Base-by-base conservation (phyloP, 2,797 vertebrate genomes). In the Chelidonichthys spinosus region DNA sequence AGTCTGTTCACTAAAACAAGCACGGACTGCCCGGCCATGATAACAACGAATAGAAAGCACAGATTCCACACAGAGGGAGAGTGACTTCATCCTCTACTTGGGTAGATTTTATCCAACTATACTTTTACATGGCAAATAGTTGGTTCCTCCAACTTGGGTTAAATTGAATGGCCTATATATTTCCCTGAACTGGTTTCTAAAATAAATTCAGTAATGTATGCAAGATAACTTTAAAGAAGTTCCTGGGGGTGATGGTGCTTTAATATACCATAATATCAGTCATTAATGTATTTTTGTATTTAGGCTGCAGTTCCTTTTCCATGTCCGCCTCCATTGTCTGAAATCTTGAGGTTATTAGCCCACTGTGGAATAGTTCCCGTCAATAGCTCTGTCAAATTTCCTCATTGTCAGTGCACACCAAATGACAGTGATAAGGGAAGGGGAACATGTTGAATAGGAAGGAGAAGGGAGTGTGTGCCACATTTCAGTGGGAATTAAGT, bases 401-500 rank as follows among this genome's bases (percentile, higher is more conserved):
- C 53, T 72, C 77, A 78, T 87, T 84, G 80, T 90, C 84, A 79
- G 46, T 67, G 77, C 77, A 62, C 69, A 74, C 69, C 77, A 88
- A 89, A 90, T 89, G 79, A 79, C 74, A 80, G 82, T 70, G 73
- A 87, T 83, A 85, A 88, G 76, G 70, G 44, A 53, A 64, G 64
- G 69, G 14, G 62, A 67, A 76, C 60, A 69, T 10, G 65, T 36
- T 54, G 68, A 39, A 49, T n/a, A 33, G 58, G 60, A 86, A 60
- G 75, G 72, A 79, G 74, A 82, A 60, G 70, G 74, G 54, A 72
- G 78, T 86, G 56, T 80, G 69, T 78, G 78, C 76, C 74, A 79
- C 68, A 72, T 88, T 92, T 92, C 86, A 85, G 84, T 73, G 68
- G 77, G 81, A 90, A 90, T 91, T 88, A 91, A 88, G 89, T 67